Evolutionary conservation across 2,888 invertebrate species (phyloP), one percentile per base, ranked within the genome.

Genomic region (Deladenus siricidicola): DNA sequence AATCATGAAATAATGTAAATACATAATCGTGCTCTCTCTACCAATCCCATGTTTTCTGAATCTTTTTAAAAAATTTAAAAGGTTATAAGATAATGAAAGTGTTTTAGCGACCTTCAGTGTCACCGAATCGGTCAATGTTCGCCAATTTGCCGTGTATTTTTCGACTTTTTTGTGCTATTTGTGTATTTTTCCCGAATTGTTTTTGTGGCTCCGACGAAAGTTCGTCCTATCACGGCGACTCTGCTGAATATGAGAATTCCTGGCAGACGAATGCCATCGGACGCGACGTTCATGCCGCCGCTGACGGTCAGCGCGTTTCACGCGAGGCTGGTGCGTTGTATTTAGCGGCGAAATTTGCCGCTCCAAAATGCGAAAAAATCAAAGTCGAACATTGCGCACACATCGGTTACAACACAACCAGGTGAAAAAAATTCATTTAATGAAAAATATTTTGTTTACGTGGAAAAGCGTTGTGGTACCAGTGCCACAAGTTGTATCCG

Each of bases 321-420:
- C 8, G 8, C 8, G 14, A 34, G 8, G 14, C 8, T 34, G 39
- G 39, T 10, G 14, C 6, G 6, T 34, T 34, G 14, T 34, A 34
- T 34, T 34, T 34, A 34, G 39, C 39, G 6, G 39, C 6, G 39
- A 34, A 34, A 34, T 34, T 10, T 14, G 39, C 14, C 39, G 10
- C 53, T 8, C 44, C 45, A 26, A 60, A 60, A 60, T 60, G 60
- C 42, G 44, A 58, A 19, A 42, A 43, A 29, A 60, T 60, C 24
- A 58, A 43, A 21, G 57, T 30, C 24, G 45, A 44, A 17, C 60
- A 60, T n/a, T 60, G 60, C 47, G 14, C 42, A 23, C 44, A 50
- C 29, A 52, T 60, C 19, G 60, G 60, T 19, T 60, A 60, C 29
- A 60, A 60, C 26, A 26, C 30, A 47, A 60, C 60, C 56, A 60